These are phyloP conservation scores for Eulemur coronatus DNA, from an alignment of 2,797 vertebrate species.

Conservation along the genomic window DNA sequence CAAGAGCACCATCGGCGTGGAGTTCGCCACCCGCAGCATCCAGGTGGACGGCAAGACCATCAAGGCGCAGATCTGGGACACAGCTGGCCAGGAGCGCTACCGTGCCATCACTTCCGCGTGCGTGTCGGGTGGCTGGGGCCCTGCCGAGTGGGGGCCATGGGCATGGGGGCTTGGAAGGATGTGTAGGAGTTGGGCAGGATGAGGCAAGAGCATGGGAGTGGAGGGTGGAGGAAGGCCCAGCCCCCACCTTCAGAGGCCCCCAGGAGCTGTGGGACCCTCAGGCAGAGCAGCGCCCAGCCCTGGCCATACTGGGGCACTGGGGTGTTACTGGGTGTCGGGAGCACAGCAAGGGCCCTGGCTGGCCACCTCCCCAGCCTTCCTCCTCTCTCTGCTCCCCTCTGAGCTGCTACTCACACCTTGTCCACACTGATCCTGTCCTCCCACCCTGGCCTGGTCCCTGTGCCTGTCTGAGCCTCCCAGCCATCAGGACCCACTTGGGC, in stretches of 20 bases:
- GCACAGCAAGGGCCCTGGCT: not conserved
- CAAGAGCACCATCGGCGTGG: conserved; percentile 98
- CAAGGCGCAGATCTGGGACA: conserved; percentile 99
- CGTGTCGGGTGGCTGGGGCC: conserved; percentile 78
- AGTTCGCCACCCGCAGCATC: conserved; percentile 98
- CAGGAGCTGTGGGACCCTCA: not conserved
- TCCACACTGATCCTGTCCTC: not conserved
- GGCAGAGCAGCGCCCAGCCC: not conserved
- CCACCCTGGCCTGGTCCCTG: not conserved
- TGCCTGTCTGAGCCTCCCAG: not conserved
- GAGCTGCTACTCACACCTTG: not conserved
- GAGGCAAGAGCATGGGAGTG: not conserved
- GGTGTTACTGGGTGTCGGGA: not conserved
- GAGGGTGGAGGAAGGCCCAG: not conserved
- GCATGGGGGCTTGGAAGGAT: not conserved
- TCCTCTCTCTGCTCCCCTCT: not conserved
- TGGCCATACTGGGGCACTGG: not conserved
- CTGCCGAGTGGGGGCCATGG: not conserved
- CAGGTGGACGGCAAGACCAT: conserved; percentile 98
- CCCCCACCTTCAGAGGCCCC: not conserved
- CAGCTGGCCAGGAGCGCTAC: conserved; percentile 97
- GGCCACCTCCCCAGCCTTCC: not conserved
- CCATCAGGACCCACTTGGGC: not conserved
- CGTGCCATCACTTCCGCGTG: conserved; percentile 98
- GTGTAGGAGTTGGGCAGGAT: not conserved